Base-by-base conservation (phyloP, 2,113 vertebrate genomes). In the Centropristis striata region DNA sequence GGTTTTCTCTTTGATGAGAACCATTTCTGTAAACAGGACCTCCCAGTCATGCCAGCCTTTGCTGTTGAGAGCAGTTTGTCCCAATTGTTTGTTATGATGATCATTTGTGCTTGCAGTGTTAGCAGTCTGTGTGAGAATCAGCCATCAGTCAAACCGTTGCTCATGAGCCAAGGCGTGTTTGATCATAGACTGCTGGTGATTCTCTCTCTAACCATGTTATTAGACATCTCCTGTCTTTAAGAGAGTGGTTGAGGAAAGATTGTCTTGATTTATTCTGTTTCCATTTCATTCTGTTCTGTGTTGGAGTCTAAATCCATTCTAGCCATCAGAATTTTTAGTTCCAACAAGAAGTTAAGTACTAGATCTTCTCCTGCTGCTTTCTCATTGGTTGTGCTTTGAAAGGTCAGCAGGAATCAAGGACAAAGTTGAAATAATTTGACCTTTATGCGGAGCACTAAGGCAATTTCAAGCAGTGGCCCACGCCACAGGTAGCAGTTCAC, bases 71-170 rank as follows among this genome's bases (percentile, higher is more conserved):
- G 51, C 50, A 50, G 21, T 81, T 59, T 59, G 8, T 37, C 66
- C 46, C 61, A 71, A 81, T 86, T 71, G 72, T 68, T 75, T 71
- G n/a, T 44, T 49, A 86, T 83, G 85, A 86, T 75, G 83, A 79
- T 90, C 91, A 92, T 89, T 87, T 88, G 80, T 66, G 53, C 21
- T 37, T 44, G 42, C 25, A 64, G 12, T 1, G 4, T 55, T 25
- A 57, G 36, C 36, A 23, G 49, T 42, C 50, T 36, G 51, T 59
- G 50, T 57, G n/a, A 49, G 13, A 39, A 12, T 21, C 18, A 28
- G 54, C 21, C 53, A 5, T 72, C 27, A 37, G 47, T 59, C 61
- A 57, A 47, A 50, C 13, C 13, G 20, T 16, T 27, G 15, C 50
- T 36, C 18, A 8, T 50, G 27, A 14, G 49, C 36, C 14, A 21